phyloP scores from a whole-genome alignment of 2,888 invertebrate genomes.

The Apocheima hispidaria region DNA sequence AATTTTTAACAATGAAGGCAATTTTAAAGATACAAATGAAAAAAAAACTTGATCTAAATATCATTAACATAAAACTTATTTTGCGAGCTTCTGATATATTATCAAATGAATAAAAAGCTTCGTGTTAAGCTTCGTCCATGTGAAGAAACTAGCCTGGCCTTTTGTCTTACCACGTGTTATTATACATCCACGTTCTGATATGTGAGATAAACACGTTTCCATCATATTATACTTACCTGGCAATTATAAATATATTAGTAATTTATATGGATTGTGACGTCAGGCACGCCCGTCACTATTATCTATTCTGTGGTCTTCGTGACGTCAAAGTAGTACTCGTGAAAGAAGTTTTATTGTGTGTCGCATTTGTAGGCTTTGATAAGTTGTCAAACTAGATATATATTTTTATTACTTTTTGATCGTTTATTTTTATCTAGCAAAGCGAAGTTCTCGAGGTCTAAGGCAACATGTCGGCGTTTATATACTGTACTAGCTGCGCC shows the following conservation, averaged over 20 bases:
- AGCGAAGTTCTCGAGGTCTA: no score
- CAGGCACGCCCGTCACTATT: not conserved
- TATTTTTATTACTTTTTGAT: no score
- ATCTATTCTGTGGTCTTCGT: not conserved
- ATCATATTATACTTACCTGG: not conserved
- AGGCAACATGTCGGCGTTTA: no score
- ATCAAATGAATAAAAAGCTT: not conserved
- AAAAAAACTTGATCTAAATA: no score
- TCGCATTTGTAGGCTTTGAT: not conserved
- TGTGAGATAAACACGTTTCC: slow-evolving; percentile 19
- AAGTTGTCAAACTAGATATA: no score
- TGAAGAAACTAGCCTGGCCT: not conserved
- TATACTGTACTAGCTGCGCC: no score
- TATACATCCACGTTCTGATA: slow-evolving; percentile 1
- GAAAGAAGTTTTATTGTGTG: no score
- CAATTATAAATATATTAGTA: slow-evolving; percentile 12
- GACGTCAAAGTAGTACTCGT: not conserved
- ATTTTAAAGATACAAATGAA: no score
- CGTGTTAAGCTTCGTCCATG: not conserved
- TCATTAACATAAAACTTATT: no score
- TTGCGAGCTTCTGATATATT: not conserved
- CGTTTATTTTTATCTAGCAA: no score
- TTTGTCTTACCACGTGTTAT: slow-evolving; percentile 1
- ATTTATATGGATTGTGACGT: slow-evolving; percentile 15
- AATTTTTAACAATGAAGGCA: no score